These are phyloP conservation scores for Melanostigma gelatinosum DNA, from an alignment of 2,113 vertebrate species.

Conservation along the genomic window DNA sequence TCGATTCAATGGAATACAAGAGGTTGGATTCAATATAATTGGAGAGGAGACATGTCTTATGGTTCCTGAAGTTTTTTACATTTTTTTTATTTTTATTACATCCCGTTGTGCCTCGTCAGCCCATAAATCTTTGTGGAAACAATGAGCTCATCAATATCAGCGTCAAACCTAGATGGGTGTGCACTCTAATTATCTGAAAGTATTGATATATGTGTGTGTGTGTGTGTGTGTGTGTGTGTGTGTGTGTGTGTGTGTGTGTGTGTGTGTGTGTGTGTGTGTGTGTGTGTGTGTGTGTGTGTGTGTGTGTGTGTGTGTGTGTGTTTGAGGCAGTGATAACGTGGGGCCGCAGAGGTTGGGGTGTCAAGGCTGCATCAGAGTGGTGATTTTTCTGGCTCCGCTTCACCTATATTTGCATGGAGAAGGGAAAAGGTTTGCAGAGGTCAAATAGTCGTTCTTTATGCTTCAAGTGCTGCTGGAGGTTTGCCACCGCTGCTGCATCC, in stretches of 20 bases:
- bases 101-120: constrained; percentile 50
- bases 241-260: not conserved
- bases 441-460: constrained; percentile 11
- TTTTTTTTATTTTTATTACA: constrained; percentile 21
- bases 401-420: not conserved
- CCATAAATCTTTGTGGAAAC: constrained; percentile 54
- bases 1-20: constrained; percentile 33
- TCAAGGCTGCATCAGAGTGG: constrained; percentile 36
- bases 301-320: not conserved
- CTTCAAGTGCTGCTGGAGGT: constrained; percentile 7
- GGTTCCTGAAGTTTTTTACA: constrained; percentile 46
- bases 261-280: not conserved
- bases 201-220: constrained; percentile 25
- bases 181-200: constrained; percentile 50
- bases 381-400: not conserved
- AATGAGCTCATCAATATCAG: constrained; percentile 23
- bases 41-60: constrained; percentile 48
- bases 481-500: constrained; percentile 51
- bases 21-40: constrained; percentile 44
- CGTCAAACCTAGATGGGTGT: constrained; percentile 32
- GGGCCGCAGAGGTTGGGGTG: constrained; percentile 31
- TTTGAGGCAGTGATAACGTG: constrained; percentile 33
- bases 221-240: not conserved
- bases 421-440: not conserved
- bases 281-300: not conserved